Percentiles rank a stretch among this genome's conserved stretches.
These are phyloP conservation scores for Ailuropoda melanoleuca DNA, from an alignment of 2,113 vertebrate genomes.

Conservation along the genomic window DNA sequence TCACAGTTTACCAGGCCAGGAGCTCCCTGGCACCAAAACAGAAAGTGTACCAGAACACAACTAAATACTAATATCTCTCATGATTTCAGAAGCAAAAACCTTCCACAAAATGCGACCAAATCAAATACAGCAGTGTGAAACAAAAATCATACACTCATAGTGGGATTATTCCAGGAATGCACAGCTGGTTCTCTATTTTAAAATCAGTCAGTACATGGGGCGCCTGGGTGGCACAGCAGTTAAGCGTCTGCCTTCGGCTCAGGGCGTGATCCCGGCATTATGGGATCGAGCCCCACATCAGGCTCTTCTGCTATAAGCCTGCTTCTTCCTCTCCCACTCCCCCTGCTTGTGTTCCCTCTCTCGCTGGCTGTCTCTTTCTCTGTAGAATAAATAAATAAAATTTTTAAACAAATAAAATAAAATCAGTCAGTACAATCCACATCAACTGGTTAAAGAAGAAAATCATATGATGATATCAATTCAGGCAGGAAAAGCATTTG, in stretches of 20 bases:
- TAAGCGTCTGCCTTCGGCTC: too few species aligned
- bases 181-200: neutral
- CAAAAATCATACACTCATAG: neutral
- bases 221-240: too few species aligned
- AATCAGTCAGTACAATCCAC: neutral
- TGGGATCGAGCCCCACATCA: too few species aligned
- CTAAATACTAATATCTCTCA: neutral
- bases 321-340: too few species aligned
- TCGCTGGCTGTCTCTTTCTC: too few species aligned
- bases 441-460: neutral
- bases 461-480: neutral
- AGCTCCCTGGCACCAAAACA: neutral
- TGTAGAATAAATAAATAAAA: too few species aligned
- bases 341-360: too few species aligned
- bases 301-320: too few species aligned
- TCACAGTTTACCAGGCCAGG: neutral
- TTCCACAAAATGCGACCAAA: neutral
- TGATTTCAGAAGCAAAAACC: neutral
- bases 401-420: too few species aligned
- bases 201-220: neutral
- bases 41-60: neutral
- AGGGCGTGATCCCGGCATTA: too few species aligned
- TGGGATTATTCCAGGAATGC: neutral
- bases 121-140: neutral
- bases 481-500: neutral